Evolutionary conservation across 2,888 invertebrate genomes (phyloP).

Genomic region (Drosophila koepferae): DNA sequence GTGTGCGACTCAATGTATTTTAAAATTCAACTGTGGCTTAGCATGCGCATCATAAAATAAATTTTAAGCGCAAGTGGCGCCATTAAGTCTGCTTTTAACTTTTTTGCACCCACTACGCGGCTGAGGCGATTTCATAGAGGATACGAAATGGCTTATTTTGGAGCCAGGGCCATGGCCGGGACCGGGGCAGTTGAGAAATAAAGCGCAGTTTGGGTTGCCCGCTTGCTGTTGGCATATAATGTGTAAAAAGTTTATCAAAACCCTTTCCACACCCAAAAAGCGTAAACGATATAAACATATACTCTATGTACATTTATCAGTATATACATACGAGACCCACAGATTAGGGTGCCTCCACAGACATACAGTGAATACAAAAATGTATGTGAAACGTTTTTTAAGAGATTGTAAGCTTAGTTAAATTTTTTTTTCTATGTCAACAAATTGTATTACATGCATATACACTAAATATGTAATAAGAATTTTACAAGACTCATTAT

Average conservation of each 20-base stretch:
- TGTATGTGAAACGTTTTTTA: neutral
- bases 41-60: slow-evolving; percentile 80
- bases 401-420: no score
- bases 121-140: slow-evolving; percentile 54
- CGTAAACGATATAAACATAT: slow-evolving; percentile 58
- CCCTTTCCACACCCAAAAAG: slow-evolving; percentile 69
- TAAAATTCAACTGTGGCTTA: slow-evolving; percentile 82
- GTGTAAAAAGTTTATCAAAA: slow-evolving; percentile 76
- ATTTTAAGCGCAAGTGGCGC: slow-evolving; percentile 82
- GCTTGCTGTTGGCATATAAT: slow-evolving; percentile 56
- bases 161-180: neutral
- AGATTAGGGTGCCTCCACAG: slow-evolving; percentile 38
- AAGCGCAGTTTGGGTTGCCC: slow-evolving; percentile 6
- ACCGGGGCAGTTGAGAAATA: neutral
- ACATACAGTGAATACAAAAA: neutral
- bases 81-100: slow-evolving; percentile 80
- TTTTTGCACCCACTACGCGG: slow-evolving; percentile 76
- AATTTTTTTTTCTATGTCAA: no score
- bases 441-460: no score
- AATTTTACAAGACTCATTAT: no score
- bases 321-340: neutral
- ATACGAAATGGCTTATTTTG: slow-evolving; percentile 25
- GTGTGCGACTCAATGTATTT: slow-evolving; percentile 59
- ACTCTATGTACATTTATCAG: slow-evolving; percentile 31
- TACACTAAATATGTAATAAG: no score